phyloP scores from a whole-genome alignment of 2,797 vertebrate genomes.

The Malurus leucopterus region DNA sequence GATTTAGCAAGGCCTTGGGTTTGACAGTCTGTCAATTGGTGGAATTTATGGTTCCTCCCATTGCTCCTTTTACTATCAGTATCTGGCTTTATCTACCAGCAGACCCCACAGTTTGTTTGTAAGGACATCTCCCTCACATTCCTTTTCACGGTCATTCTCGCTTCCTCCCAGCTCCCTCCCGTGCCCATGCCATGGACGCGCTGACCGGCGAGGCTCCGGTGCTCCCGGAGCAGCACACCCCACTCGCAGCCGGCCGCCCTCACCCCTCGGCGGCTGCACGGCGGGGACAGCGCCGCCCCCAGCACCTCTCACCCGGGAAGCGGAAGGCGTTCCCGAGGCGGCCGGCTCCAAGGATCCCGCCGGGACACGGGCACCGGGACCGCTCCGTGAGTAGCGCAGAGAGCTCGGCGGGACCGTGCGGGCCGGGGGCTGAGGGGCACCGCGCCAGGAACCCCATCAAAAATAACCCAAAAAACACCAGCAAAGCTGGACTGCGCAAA shows the following conservation, averaged over 20 bases:
- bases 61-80: too few relatives aligned
- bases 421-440: background rate
- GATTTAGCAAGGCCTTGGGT: too few relatives aligned
- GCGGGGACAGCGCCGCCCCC: background rate
- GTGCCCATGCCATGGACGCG: accelerated
- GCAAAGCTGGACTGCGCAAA: background rate
- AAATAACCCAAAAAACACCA: background rate
- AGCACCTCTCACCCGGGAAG: background rate
- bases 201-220: too few relatives aligned
- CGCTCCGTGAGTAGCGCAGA: background rate
- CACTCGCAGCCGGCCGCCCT: accelerated
- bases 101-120: too few relatives aligned
- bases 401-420: background rate
- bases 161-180: background rate
- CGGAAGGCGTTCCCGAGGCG: background rate
- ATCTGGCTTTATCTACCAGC: too few relatives aligned
- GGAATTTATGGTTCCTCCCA: too few relatives aligned
- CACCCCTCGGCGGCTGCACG: accelerated
- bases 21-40: too few relatives aligned
- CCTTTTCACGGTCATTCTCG: too few relatives aligned
- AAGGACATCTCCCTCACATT: too few relatives aligned
- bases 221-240: accelerated
- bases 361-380: accelerated
- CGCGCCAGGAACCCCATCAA: background rate
- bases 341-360: background rate